Base-by-base conservation (phyloP, 2,113 vertebrate species). In the Rhea pennata region DNA sequence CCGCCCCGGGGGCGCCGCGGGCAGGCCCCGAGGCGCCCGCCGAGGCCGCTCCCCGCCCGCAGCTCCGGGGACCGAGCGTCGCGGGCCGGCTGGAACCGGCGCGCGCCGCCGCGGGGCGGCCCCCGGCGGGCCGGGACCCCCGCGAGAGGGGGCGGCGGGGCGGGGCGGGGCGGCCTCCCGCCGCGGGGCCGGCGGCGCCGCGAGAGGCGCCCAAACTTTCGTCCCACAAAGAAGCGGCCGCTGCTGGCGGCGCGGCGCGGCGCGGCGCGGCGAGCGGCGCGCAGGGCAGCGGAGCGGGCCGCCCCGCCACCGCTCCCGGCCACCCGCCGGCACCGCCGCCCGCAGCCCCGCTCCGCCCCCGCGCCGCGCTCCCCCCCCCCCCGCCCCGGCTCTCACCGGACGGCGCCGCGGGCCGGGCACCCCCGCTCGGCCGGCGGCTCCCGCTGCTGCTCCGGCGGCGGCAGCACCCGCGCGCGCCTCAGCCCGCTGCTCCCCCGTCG, bases 401-500 rank as follows among this genome's bases (percentile, higher is more conserved):
- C 84, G 51, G 72, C 36, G 39, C 91, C 62, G 70, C 72, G 91
- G 78, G 64, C 70, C 71, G 71, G 77, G 75, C 90, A 75, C 86
- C 61, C 62, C 67, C 48, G 69, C 44, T 76, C 66, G 17, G 54
- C 82, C 26, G 67, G 84, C 72, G 39, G 51, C 65, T 76, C 74
- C 83, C 61, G 78, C n/a, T 59, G 69, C 91, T 91, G 75, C 70
- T 20, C 50, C 33, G 36, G 71, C 71, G 33, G n/a, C 42, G 44
- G 29, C 77, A 40, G 58, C 91, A n/a, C n/a, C n/a, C n/a, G n/a
- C n/a, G n/a, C n/a, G n/a, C n/a, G 20, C 64, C 75, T 88, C 58
- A 80, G 76, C 64, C 91, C 90, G 81, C 88, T 87, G 94, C 91
- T 91, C 66, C 94, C 88, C 82, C 77, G 75, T 93, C 84, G 71